phyloP scores from a whole-genome alignment of 2,113 vertebrate species.

The Puntigrus tetrazona region DNA sequence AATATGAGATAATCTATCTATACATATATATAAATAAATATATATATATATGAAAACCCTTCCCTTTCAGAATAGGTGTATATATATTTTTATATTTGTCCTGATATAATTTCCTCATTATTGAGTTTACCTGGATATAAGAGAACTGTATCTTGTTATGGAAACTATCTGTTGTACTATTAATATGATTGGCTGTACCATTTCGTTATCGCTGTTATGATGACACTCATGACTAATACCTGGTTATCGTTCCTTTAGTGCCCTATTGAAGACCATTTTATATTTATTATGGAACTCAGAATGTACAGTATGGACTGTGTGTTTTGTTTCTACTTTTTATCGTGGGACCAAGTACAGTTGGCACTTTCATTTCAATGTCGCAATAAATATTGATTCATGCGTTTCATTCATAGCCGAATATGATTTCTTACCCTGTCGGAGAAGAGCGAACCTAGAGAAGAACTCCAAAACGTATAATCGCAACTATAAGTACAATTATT shows the following conservation, averaged over 20 bases:
- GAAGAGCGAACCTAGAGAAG: constrained; percentile 43
- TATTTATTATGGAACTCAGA: constrained; percentile 76
- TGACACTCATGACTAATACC: constrained; percentile 47
- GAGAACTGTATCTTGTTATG: constrained; percentile 42
- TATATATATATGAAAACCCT: constrained; percentile 49
- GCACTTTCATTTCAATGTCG: constrained; percentile 71
- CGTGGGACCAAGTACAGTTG: constrained; percentile 75
- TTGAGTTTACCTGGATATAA: constrained; percentile 62
- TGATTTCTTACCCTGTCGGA: constrained; percentile 51
- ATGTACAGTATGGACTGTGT: constrained; percentile 76
- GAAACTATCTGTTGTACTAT: constrained; percentile 46
- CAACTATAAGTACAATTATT: constrained; percentile 55
- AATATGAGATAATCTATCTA: constrained; percentile 52
- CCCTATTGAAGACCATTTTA: constrained; percentile 69
- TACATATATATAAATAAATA: constrained; percentile 54
- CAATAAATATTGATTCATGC: constrained; percentile 61
- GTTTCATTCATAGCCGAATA: constrained; percentile 31
- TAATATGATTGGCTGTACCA: constrained; percentile 39
- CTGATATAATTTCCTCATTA: constrained; percentile 62
- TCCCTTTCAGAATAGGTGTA: constrained; percentile 65
- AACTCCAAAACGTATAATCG: constrained; percentile 49
- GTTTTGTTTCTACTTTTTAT: constrained; percentile 67
- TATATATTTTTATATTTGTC: constrained; percentile 74
- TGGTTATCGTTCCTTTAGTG: constrained; percentile 54
- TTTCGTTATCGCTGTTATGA: constrained; percentile 51